Evolutionary conservation across 2,113 vertebrate genomes (phyloP).

Genomic region (Cygnus atratus): DNA sequence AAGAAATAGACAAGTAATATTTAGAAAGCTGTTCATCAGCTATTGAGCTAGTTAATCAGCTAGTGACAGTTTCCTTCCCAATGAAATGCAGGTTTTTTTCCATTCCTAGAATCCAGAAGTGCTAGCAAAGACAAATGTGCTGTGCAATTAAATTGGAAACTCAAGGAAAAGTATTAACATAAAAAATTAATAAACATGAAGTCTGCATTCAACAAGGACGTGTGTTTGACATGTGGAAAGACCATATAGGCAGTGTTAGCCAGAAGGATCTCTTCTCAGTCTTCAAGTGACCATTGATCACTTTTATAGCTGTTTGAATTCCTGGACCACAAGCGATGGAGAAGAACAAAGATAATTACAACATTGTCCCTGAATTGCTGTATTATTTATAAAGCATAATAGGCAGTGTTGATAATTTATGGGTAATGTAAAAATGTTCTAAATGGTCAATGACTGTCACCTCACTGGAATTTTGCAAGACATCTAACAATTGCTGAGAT

Average conservation of each 20-base stretch:
- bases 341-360: not conserved
- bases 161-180: not conserved
- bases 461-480: not conserved
- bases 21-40: not conserved
- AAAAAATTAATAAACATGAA: not conserved
- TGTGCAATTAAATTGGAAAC: not conserved
- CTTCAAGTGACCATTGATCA: not conserved
- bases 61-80: not conserved
- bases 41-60: not conserved
- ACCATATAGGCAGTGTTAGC: not conserved
- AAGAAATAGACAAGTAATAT: not conserved
- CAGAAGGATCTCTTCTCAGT: not conserved
- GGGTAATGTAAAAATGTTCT: not conserved
- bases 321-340: not conserved
- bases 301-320: not conserved
- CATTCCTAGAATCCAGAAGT: not conserved
- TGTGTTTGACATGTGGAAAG: not conserved
- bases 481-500: not conserved
- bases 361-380: not conserved
- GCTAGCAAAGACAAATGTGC: not conserved
- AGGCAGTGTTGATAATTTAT: not conserved
- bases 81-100: not conserved
- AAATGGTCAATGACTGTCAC: not conserved
- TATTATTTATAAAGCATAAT: not conserved
- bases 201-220: not conserved